Conservation (phyloP, 2,113 vertebrate species). For the Xenus cinereus region DNA sequence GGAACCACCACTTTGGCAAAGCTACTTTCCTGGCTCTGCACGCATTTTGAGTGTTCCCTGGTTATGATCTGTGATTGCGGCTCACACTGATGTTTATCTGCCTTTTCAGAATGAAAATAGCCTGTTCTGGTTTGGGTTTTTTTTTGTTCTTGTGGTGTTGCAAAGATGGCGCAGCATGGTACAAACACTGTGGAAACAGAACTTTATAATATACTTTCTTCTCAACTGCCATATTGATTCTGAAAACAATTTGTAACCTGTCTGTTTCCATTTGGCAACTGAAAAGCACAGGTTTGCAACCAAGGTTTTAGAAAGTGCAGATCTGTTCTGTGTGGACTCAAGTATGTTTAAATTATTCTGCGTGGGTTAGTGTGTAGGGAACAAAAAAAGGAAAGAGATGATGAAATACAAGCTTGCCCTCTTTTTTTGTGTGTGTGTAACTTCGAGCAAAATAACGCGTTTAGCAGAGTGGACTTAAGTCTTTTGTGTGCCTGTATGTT, state of each 20-base stretch:
- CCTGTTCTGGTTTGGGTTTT: not conserved
- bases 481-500: not conserved
- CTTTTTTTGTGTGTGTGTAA: not conserved
- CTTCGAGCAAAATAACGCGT: not conserved
- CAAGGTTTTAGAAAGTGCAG: not conserved
- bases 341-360: not conserved
- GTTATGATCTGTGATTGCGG: not conserved
- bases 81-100: not conserved
- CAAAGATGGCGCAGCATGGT: not conserved
- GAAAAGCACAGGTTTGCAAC: not conserved
- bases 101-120: not conserved
- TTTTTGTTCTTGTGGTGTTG: not conserved
- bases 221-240: not conserved
- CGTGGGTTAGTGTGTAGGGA: not conserved
- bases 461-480: not conserved
- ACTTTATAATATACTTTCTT: not conserved
- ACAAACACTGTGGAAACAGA: not conserved
- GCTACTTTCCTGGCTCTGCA: not conserved
- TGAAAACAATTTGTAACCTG: not conserved
- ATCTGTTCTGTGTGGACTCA: not conserved
- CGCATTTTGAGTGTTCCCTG: not conserved
- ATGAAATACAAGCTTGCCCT: not conserved
- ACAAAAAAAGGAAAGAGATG: not conserved
- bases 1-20: not conserved
- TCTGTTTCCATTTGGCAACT: not conserved